A percentile compares a stretch with the other conserved stretches of the same genome.
These are phyloP conservation scores for Oreochromis grahami DNA, from an alignment of 2,797 vertebrate species.

Conservation along the genomic window DNA sequence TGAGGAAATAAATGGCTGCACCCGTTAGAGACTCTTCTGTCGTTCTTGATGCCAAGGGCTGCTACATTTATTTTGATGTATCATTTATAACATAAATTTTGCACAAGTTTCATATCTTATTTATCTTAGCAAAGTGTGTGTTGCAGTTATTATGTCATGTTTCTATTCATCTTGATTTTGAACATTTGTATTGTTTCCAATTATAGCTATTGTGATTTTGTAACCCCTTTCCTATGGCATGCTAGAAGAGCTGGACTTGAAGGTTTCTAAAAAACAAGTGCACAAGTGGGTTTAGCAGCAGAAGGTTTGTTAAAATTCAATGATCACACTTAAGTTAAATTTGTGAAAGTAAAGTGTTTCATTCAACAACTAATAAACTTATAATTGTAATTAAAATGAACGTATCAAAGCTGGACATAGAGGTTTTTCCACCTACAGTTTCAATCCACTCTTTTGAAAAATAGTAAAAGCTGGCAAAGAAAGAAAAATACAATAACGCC, in stretches of 20 bases:
- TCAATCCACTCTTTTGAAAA: background rate
- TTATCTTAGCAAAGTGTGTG: background rate
- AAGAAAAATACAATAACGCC: background rate
- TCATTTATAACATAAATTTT: background rate
- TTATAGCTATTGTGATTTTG: background rate
- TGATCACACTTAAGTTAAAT: background rate
- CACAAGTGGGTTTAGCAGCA: background rate
- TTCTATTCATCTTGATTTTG: background rate
- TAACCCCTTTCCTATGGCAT: background rate
- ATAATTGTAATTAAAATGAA: background rate
- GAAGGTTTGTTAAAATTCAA: background rate
- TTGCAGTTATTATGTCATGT: background rate
- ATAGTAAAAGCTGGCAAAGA: background rate
- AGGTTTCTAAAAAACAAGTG: background rate
- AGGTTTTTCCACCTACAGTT: background rate
- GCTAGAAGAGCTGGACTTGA: background rate
- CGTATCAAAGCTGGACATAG: background rate
- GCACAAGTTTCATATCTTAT: background rate
- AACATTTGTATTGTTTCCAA: background rate
- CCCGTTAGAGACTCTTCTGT: too few species aligned
- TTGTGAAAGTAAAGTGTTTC: background rate
- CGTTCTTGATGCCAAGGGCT: too few species aligned
- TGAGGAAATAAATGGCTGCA: too few species aligned
- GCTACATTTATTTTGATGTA: background rate
- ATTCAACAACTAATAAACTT: background rate